Base-by-base conservation (phyloP, 2,888 invertebrate genomes). In the Ptilodon capucinus region DNA sequence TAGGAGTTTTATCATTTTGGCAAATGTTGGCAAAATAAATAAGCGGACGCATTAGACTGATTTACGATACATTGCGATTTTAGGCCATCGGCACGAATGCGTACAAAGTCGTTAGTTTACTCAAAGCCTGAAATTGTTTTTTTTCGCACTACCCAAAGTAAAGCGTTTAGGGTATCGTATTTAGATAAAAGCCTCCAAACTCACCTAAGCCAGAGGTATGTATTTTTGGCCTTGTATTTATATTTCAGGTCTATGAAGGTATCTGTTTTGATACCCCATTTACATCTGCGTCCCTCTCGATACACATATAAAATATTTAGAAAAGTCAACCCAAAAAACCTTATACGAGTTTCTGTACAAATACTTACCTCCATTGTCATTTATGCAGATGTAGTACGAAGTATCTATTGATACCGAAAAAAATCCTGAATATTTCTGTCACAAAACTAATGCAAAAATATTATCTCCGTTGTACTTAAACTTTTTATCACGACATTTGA, bases 141-240 rank as follows among this genome's bases (percentile, higher is more conserved):
- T 49, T 53, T 38, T 17, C 23, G 19, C 44, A 46, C 35, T 39
- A 41, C 38, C 35, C 45, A 40, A 21, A 40, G 35, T 49, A 42
- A 39, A 46, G 23, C 45, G 30, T 48, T 55, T 46, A 48, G 39
- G 44, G 28, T 50, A 35, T 51, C 42, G 40, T 57, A 46, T 57
- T 62, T 53, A 44, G 47, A 62, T 61, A 62, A 56, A 61, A 61
- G 54, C 51, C 19, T 59, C 39, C 34, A 16, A 44, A 40, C 18
- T 49, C 48, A 42, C 47, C 14, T 46, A 35, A 44, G 47, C 44
- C 46, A 34, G 46, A 52, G 28, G 28, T 19, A 30, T 47, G 40
- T 48, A n/a, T 42, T 42, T 49, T 51, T 46, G 25, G 34, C 25
- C 40, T 39, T 19, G 38, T 32, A 32, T 30, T 4, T 17, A 17